These are phyloP conservation scores for Schrankia costaestrigalis DNA, from an alignment of 2,888 invertebrate genomes.

Conservation along the genomic window DNA sequence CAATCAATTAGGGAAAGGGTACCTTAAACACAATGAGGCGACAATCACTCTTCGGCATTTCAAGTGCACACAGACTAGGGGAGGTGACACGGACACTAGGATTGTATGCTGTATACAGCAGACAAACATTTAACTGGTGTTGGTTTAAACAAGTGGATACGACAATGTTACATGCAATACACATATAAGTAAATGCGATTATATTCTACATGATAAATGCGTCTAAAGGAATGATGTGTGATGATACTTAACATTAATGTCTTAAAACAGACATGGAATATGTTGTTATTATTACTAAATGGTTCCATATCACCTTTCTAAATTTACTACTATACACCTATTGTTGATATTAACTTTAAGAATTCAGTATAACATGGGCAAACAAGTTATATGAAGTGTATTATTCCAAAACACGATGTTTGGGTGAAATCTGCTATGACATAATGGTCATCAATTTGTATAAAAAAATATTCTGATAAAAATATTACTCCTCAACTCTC, in stretches of 20 bases:
- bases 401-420: conserved; percentile 24
- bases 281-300: conserved; percentile 46
- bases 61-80: conserved; percentile 70
- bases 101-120: conserved; percentile 30
- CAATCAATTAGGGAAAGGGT: conserved; percentile 13
- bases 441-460: conserved; percentile 41
- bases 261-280: conserved; percentile 37
- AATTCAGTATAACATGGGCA: too few relatives aligned
- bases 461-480: conserved; percentile 74
- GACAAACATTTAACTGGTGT: conserved; percentile 13
- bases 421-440: conserved; percentile 28
- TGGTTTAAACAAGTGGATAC: conserved; percentile 29
- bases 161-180: conserved; percentile 30
- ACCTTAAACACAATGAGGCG: conserved; percentile 52
- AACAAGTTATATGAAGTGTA: conserved; percentile 22
- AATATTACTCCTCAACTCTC: conserved; percentile 65
- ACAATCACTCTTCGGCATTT: conserved; percentile 77
- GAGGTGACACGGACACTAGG: conserved; percentile 69
- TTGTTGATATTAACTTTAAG: conserved; percentile 16
- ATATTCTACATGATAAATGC: conserved; percentile 40
- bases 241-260: conserved; percentile 30
- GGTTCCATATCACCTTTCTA: conserved; percentile 49
- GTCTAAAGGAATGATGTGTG: conserved; percentile 46
- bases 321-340: conserved; percentile 18
- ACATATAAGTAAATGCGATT: conserved; percentile 18